Evolutionary conservation across 2,797 vertebrate species (phyloP).

Genomic region (Phoebastria nigripes): DNA sequence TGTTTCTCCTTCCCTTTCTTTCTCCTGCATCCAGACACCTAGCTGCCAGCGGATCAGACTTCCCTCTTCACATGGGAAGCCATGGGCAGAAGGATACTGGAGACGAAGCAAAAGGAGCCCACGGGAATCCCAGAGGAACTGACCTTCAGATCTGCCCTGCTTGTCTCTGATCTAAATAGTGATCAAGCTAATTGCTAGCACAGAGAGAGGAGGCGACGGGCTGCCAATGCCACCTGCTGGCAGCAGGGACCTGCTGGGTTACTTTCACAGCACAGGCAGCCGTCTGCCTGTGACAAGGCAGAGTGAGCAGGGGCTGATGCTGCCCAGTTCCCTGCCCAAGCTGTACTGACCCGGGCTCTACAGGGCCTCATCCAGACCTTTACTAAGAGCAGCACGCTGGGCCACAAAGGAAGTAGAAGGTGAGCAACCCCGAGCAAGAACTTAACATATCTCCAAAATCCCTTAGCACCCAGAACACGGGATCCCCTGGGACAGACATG

Average conservation of each 20-base stretch:
- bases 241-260: not conserved
- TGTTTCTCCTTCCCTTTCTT: not conserved
- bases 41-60: not conserved
- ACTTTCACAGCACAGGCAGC: not conserved
- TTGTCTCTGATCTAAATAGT: not conserved
- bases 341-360: not conserved
- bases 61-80: not conserved
- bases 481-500: not conserved
- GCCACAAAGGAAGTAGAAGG: not conserved
- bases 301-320: not conserved
- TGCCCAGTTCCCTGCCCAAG: not conserved
- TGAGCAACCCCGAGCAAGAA: not conserved
- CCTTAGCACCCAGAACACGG: not conserved
- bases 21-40: not conserved
- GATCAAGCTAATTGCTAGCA: not conserved
- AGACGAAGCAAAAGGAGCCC: not conserved
- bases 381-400: not conserved
- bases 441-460: not conserved
- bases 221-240: conserved; percentile 38
- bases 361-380: not conserved
- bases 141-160: not conserved
- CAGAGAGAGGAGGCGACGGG: not conserved
- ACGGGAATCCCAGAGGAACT: not conserved
- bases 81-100: not conserved
- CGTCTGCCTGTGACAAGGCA: not conserved